phyloP scores from a whole-genome alignment of 2,113 vertebrate species.

The Lethenteron reissneri region DNA sequence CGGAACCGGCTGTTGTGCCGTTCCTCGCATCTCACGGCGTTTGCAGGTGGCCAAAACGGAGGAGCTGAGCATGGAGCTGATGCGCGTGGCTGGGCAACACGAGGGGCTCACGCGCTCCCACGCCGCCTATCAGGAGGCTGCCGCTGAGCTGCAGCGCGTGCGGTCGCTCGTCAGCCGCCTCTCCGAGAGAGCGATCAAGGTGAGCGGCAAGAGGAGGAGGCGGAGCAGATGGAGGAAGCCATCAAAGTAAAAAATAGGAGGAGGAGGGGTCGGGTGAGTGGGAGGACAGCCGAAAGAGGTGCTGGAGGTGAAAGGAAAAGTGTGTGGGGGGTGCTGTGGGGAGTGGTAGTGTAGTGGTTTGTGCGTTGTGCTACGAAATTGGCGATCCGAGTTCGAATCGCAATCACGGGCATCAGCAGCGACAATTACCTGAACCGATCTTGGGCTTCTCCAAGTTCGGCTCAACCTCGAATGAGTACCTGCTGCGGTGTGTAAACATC shows the following conservation, averaged over 20 bases:
- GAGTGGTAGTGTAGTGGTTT: no score
- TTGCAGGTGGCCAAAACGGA: constrained; percentile 24
- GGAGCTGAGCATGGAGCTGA: constrained; percentile 33
- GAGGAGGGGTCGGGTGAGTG: background rate
- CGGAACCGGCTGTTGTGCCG: no score
- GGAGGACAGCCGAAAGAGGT: background rate
- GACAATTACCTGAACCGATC: no score
- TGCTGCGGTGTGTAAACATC: no score
- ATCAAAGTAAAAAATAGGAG: background rate
- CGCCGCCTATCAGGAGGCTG: constrained; percentile 10
- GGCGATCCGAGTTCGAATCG: no score
- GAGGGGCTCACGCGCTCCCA: constrained; percentile 13
- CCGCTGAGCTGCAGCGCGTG: constrained; percentile 17
- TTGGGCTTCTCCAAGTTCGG: no score
- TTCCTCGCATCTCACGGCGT: background rate
- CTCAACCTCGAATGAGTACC: no score
- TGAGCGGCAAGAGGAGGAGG: background rate
- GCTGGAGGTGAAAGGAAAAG: background rate
- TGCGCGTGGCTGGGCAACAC: constrained; percentile 21
- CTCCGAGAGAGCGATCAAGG: constrained; percentile 9
- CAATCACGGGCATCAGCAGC: no score
- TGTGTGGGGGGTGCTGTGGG: no score
- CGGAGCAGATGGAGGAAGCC: background rate
- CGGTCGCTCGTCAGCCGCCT: constrained; percentile 13
- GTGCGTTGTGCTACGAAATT: no score